These are phyloP conservation scores for Lepidurus apus DNA, from an alignment of 1,140 invertebrate species.

Conservation along the genomic window DNA sequence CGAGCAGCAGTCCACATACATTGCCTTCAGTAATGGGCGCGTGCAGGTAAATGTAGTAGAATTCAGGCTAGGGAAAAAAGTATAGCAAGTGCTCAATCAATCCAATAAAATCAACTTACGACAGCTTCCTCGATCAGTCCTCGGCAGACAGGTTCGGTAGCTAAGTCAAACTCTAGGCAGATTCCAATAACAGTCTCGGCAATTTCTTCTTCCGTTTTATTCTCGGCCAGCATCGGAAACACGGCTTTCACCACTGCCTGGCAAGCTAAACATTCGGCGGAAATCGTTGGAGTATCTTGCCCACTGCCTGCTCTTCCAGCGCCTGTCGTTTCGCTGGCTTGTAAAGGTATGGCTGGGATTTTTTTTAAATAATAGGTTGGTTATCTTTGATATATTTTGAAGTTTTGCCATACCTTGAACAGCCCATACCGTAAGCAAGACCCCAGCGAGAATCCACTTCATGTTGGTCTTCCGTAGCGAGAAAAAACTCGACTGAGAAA, in stretches of 20 bases:
- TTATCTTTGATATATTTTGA: neutral
- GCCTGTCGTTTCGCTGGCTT: neutral
- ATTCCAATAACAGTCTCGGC: neutral
- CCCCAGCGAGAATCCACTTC: neutral
- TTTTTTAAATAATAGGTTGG: neutral
- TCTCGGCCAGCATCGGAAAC: neutral
- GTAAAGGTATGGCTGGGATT: neutral
- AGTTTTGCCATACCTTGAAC: neutral
- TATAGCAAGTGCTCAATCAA: neutral
- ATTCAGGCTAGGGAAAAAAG: conserved; percentile 26
- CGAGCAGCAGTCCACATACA: conserved; percentile 53
- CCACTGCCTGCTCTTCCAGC: neutral
- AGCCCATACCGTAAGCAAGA: neutral
- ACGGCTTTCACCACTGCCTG: neutral
- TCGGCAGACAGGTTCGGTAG: neutral
- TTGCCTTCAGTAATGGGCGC: conserved; percentile 23
- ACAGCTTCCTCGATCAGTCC: conserved; percentile 22
- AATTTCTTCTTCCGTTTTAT: conserved; percentile 24
- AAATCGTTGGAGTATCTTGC: neutral
- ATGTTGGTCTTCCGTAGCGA: neutral
- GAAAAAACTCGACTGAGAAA: neutral
- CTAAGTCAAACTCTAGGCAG: neutral
- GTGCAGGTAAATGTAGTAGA: conserved; percentile 31
- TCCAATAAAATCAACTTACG: neutral
- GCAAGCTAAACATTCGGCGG: conserved; percentile 17